Evolutionary conservation across 2,797 vertebrate genomes (phyloP), one percentile per base, ranked within the genome.

Genomic region (Schizopygopsis pylzovi): DNA sequence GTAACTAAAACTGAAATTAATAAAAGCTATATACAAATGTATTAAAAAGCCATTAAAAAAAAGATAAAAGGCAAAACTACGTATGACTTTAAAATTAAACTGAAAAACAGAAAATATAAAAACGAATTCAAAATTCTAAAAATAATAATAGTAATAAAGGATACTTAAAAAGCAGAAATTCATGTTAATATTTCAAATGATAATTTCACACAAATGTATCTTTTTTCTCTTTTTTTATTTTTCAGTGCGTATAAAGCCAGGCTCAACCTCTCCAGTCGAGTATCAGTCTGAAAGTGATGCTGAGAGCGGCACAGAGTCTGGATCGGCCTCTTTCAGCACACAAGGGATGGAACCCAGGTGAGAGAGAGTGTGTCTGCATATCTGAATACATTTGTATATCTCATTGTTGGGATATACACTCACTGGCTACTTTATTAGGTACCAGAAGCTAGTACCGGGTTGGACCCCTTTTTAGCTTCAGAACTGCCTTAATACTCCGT

Each of bases 251-350:
- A 95, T 98, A 3, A 97, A 98, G 85, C 97, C 97, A 0, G 96
- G 97, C 28, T 97, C 97, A 0, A 95, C 97, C 89, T 98, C 96
- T 85, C 97, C 98, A 54, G 93, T 98, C 88, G 97, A 97, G 91
- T 96, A 95, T 88, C 97, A 97, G 93, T 98, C 96, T 0, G 98
- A 99, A 93, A 97, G 97, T 0, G 98, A 99, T 52, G 94, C 91
- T 0, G 97, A 98, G 91, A 98, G 97, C 1, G 92, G 96, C 2
- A 96, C 95, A 0, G 97, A 98, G 91, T 97, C 96, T 0, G 96
- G 96, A 45, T 96, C 97, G 0, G 95, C 95, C 1, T 96, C 96
- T 37, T 96, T 95, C 89, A 93, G 94, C 22, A 92, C 92, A 18
- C 94, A 94, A 91, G 92, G 93, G 84, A 89, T 95, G 49, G 95